A percentile compares a stretch with the other conserved stretches of the same genome.
phyloP scores from a whole-genome alignment of 92 coral and sea anemone genomes.

The Diadumene lineata region DNA sequence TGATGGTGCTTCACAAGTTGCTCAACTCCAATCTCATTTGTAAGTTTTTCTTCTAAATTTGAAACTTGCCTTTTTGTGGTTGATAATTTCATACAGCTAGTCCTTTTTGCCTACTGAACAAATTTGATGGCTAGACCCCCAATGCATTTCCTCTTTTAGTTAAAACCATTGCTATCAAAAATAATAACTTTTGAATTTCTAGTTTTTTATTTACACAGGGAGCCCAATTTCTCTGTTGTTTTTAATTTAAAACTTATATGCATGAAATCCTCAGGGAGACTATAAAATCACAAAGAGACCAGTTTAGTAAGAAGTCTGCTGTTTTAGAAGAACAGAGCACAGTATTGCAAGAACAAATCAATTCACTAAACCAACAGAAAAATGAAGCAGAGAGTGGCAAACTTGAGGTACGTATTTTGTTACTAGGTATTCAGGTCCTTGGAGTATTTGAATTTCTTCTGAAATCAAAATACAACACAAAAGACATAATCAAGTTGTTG shows the following conservation, averaged over 20 bases:
- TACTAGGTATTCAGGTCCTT: too few species aligned
- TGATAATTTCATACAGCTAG: too few species aligned
- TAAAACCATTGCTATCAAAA: too few species aligned
- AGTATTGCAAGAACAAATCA: conserved; percentile 37
- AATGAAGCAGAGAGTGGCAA: conserved; percentile 8
- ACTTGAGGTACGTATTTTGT: not conserved
- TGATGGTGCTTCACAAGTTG: conserved; percentile 43
- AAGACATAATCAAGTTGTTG: not conserved
- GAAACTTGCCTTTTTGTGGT: too few species aligned
- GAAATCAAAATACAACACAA: not conserved
- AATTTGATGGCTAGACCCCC: too few species aligned
- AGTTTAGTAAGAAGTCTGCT: conserved; percentile 11
- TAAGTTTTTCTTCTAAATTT: conserved; percentile 35
- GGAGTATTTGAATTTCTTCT: too few species aligned
- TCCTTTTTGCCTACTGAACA: too few species aligned
- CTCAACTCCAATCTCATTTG: conserved; percentile 53
- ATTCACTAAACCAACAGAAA: conserved; percentile 22
- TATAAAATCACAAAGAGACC: conserved; percentile 34
- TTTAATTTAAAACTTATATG: not conserved
- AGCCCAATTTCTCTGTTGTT: not conserved
- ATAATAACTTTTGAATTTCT: too few species aligned
- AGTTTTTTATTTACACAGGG: too few species aligned
- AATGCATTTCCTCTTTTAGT: too few species aligned
- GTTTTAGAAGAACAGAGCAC: conserved; percentile 43
- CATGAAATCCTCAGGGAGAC: conserved; percentile 16